Conservation (phyloP, 2,888 invertebrate species). For the Stenotaenia linearis region DNA sequence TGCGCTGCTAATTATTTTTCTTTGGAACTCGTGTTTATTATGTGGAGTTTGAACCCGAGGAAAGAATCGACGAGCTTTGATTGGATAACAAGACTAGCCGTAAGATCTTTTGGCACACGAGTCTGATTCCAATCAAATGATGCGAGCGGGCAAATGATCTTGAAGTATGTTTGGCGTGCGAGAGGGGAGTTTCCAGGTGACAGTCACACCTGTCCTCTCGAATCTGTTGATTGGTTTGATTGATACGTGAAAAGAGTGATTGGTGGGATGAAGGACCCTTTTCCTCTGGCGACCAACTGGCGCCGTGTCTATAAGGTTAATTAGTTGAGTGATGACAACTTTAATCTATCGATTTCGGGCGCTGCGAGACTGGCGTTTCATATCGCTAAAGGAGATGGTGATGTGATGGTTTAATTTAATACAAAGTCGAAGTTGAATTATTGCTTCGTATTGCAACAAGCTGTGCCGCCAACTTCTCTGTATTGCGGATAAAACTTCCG, state of each 20-base stretch:
- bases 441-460: too few species aligned
- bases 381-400: neutral
- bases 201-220: neutral
- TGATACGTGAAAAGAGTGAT: neutral
- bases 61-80: neutral
- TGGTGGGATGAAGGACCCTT: neutral
- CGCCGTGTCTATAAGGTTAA: neutral
- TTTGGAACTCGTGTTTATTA: neutral
- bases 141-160: neutral
- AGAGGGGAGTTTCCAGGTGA: neutral
- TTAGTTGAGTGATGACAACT: neutral
- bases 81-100: neutral
- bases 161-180: neutral
- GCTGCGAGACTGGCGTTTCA: neutral
- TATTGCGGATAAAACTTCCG: too few species aligned
- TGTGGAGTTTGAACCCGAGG: neutral
- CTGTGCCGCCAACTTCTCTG: too few species aligned
- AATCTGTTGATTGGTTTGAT: neutral
- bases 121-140: neutral
- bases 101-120: neutral
- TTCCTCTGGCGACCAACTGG: neutral
- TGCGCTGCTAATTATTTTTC: neutral
- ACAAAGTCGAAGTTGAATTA: neutral
- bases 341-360: neutral
- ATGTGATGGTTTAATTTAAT: neutral